A percentile compares a stretch with the other conserved stretches of the same genome.
Evolutionary conservation across 2,113 vertebrate species (phyloP).

Genomic region (Podilymbus podiceps): DNA sequence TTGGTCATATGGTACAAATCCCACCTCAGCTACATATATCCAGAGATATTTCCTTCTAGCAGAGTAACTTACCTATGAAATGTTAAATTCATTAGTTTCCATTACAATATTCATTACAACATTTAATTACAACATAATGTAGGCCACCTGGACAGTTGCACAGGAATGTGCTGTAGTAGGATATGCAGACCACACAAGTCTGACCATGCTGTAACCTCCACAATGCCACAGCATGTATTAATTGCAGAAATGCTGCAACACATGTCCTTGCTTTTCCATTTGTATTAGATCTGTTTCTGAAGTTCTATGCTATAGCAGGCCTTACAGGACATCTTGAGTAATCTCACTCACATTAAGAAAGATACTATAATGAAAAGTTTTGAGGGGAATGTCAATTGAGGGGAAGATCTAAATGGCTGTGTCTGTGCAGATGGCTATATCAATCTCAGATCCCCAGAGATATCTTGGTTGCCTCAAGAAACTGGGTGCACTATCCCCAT

Average conservation of each 20-base stretch:
- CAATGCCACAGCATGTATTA: neutral
- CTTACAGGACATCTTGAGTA: neutral
- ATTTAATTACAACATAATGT: neutral
- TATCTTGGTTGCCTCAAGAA: neutral
- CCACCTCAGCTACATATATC: neutral
- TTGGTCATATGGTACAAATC: rapidly evolving
- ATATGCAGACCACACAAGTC: neutral
- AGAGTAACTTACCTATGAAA: neutral
- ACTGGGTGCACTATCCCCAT: neutral
- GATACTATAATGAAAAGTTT: neutral
- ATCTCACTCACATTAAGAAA: neutral
- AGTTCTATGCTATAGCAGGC: neutral
- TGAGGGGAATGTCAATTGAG: neutral
- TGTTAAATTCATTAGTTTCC: neutral
- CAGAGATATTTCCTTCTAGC: neutral
- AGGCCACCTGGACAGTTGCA: neutral
- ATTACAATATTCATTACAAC: neutral
- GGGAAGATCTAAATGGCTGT: neutral
- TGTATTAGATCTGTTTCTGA: neutral
- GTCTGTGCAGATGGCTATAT: neutral
- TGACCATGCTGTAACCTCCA: neutral
- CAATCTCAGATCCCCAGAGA: neutral
- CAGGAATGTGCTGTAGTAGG: neutral
- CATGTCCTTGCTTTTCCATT: neutral
- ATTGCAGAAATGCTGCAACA: neutral